phyloP scores from a whole-genome alignment of 2,888 invertebrate species.

The Erpobdella octoculata region DNA sequence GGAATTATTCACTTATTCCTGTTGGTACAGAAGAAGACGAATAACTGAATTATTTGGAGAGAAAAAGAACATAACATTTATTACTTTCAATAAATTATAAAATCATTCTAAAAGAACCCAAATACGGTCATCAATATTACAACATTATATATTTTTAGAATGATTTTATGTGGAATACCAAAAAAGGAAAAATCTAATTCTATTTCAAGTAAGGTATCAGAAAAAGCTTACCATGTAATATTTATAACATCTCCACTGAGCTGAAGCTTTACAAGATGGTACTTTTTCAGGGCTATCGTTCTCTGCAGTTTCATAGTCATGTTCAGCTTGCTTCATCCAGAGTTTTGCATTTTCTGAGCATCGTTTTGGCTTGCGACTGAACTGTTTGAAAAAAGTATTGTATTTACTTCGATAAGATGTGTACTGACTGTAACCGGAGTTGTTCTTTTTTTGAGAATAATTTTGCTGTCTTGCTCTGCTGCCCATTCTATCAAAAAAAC shows the following conservation, averaged over 20 bases:
- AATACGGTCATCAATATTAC: too few relatives aligned
- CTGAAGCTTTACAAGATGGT: too few relatives aligned
- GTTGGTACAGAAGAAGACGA: too few relatives aligned
- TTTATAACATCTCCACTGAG: constrained; percentile 6
- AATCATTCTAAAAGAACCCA: too few relatives aligned
- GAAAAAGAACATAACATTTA: too few relatives aligned
- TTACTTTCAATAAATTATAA: too few relatives aligned
- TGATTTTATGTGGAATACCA: too few relatives aligned
- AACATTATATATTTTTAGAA: too few relatives aligned
- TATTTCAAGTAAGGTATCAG: too few relatives aligned
- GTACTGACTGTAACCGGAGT: not conserved
- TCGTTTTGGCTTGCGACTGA: not conserved
- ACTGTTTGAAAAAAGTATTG: not conserved
- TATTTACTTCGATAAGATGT: not conserved
- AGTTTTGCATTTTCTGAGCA: not conserved
- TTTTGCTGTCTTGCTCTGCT: not conserved
- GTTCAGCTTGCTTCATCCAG: not conserved
- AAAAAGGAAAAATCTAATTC: not conserved
- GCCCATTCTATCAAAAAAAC: not conserved
- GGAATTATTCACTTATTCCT: too few relatives aligned
- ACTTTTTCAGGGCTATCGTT: not conserved
- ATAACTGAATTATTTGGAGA: too few relatives aligned
- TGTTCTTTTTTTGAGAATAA: not conserved
- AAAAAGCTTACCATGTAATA: constrained; percentile 7
- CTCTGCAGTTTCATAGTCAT: constrained; percentile 7